Percentiles rank a stretch among this genome's conserved stretches.
These are phyloP conservation scores for Burhinus oedicnemus DNA, from an alignment of 2,113 vertebrate genomes.

Conservation along the genomic window DNA sequence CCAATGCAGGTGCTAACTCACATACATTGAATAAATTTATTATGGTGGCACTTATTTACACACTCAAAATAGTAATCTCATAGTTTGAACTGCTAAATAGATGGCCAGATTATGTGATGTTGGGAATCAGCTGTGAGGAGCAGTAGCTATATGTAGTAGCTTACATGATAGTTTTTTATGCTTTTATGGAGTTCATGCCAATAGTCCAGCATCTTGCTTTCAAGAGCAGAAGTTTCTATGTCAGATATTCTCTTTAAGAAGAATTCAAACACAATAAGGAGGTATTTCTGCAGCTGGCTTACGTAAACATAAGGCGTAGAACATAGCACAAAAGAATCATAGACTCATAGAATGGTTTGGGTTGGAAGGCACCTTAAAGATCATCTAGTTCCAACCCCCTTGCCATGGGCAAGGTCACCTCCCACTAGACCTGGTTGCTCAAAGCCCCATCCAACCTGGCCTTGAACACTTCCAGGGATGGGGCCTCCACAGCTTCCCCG, in stretches of 20 bases:
- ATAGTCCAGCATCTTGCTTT: background rate
- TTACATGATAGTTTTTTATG: background rate
- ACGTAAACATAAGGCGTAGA: background rate
- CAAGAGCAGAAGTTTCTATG: background rate
- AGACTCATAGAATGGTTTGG: too few relatives aligned
- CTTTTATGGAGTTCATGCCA: background rate
- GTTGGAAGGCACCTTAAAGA: too few relatives aligned
- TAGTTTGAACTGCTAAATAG: background rate
- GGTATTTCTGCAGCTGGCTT: background rate
- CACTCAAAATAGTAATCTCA: background rate
- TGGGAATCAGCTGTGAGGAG: background rate
- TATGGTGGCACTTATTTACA: background rate
- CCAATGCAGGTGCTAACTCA: background rate
- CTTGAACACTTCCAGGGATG: too few relatives aligned
- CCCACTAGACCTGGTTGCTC: too few relatives aligned
- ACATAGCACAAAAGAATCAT: background rate
- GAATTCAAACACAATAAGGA: background rate
- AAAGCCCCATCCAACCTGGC: too few relatives aligned
- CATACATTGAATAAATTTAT: background rate
- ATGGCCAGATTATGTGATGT: background rate
- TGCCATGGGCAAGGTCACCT: too few relatives aligned
- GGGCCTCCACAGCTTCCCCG: too few relatives aligned
- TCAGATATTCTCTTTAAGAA: background rate
- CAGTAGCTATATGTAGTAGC: background rate
- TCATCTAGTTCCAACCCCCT: too few relatives aligned